Base-by-base conservation (phyloP, 1,140 invertebrate genomes). In the Melipona quadrifasciata region DNA sequence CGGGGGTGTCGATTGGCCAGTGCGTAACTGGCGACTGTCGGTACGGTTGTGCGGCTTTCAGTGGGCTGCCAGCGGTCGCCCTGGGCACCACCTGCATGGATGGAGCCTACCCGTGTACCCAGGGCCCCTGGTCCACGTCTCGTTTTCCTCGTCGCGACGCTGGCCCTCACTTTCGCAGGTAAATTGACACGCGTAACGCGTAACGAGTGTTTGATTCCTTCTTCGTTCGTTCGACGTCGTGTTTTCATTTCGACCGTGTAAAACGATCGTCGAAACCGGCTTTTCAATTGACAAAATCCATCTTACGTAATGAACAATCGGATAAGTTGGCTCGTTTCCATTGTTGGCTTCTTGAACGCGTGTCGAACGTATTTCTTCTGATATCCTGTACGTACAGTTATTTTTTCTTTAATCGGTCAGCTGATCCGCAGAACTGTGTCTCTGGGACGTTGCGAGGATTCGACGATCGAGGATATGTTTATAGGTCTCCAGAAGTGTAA, bases 81-180 rank as follows among this genome's bases (percentile, higher is more conserved):
- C 81, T 92, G 87, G 90, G 88, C 91, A 89, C 91, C 88, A 84
- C 86, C 87, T 87, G 79, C 83, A 85, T 86, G 86, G 84, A 94
- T 94, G 93, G 93, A 94, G 84, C 86, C 93, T 47, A 91, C 90
- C 70, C 90, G 93, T 90, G 91, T 93, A 87, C 90, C 92, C 82
- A 90, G 93, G 86, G 89, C 89, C 83, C 92, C 93, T 68, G 93
- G 90, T 83, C 93, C 93, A 68, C 91, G 93, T 76, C 90, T 94
- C 34, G 67, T 93, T 82, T 94, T 94, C 76, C 90, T 94, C 75
- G 86, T 93, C 51, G 90, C 87, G 78, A 94, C 93, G 74, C 90
- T 94, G 72, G 80, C 89, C 11, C 90, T 94, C 57, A 93, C 93
- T 51, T 89, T 92, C 39, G 91, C 93, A 92, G 93, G 93, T 94